phyloP scores from a whole-genome alignment of 2,797 vertebrate genomes.

The Hemitrygon akajei region DNA sequence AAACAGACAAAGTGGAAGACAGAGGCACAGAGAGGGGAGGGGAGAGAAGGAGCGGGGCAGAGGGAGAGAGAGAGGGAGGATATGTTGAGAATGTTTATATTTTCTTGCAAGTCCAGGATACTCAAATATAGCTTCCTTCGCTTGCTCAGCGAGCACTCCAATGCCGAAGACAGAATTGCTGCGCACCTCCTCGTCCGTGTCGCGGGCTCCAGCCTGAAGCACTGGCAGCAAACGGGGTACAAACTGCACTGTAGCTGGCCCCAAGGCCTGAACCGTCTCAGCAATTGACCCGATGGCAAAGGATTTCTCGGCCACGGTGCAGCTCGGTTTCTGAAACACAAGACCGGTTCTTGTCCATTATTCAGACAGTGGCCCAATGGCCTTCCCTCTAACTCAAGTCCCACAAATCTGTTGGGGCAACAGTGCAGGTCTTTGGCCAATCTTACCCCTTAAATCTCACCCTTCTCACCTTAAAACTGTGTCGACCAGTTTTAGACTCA shows the following conservation, averaged over 20 bases:
- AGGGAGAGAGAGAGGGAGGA: background rate
- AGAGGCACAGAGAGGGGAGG: background rate
- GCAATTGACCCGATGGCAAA: slow-evolving; percentile 74
- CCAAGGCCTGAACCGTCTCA: slow-evolving; percentile 68
- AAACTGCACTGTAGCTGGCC: slow-evolving; percentile 56
- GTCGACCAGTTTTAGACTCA: too few species aligned
- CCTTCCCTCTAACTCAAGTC: background rate
- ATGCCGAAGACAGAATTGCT: slow-evolving; percentile 79
- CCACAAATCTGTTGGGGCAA: background rate
- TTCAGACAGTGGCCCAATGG: background rate
- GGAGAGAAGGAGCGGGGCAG: background rate
- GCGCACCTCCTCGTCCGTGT: slow-evolving; percentile 73
- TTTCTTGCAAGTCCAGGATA: slow-evolving; percentile 61
- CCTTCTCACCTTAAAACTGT: too few species aligned
- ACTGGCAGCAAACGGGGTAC: slow-evolving; percentile 64
- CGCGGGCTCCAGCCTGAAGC: slow-evolving; percentile 60
- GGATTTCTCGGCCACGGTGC: slow-evolving; percentile 73
- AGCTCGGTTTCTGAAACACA: slow-evolving; percentile 65
- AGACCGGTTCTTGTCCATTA: background rate
- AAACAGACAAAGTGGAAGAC: background rate
- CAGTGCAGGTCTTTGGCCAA: too few species aligned
- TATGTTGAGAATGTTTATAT: background rate
- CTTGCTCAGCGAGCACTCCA: slow-evolving; percentile 72
- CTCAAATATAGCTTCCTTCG: slow-evolving; percentile 62
- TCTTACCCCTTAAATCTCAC: too few species aligned